These are phyloP conservation scores for Crossaster papposus DNA, from an alignment of 53 echinoderm and acorn worm species.

Conservation along the genomic window DNA sequence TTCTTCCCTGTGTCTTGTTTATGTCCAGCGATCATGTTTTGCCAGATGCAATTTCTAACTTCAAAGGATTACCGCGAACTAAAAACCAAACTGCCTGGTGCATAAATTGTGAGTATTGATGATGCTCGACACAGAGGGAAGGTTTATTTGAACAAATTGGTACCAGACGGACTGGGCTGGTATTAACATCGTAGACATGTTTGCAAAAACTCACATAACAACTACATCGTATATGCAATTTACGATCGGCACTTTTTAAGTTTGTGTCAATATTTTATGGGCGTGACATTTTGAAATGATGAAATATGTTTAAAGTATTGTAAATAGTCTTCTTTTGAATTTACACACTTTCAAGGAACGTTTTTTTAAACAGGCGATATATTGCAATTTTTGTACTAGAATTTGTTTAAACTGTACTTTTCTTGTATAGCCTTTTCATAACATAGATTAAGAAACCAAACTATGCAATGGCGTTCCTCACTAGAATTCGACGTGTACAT, in stretches of 20 bases:
- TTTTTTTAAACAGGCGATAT: conserved; percentile 7
- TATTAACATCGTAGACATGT: neutral
- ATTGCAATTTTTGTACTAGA: neutral
- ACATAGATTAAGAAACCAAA: conserved; percentile 3
- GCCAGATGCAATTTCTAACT: neutral
- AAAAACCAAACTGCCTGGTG: neutral
- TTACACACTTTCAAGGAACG: conserved; percentile 20
- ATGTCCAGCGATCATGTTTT: neutral
- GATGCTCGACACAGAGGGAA: neutral
- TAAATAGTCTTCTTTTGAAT: conserved; percentile 42
- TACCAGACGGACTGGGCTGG: neutral
- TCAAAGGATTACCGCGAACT: conserved; percentile 3
- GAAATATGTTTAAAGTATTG: conserved; percentile 17
- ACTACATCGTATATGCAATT: conserved; percentile 18
- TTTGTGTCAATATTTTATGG: conserved; percentile 10
- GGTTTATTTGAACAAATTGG: neutral
- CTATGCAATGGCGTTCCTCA: neutral
- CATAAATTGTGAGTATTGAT: neutral
- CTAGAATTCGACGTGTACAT: neutral
- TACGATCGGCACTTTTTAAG: conserved; percentile 29
- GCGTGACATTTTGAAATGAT: conserved; percentile 1
- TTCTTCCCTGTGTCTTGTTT: neutral
- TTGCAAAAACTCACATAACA: neutral
- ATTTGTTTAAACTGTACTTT: neutral
- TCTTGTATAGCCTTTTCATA: neutral